Evolutionary conservation across 2,797 vertebrate genomes (phyloP).

Genomic region (Betta splendens): DNA sequence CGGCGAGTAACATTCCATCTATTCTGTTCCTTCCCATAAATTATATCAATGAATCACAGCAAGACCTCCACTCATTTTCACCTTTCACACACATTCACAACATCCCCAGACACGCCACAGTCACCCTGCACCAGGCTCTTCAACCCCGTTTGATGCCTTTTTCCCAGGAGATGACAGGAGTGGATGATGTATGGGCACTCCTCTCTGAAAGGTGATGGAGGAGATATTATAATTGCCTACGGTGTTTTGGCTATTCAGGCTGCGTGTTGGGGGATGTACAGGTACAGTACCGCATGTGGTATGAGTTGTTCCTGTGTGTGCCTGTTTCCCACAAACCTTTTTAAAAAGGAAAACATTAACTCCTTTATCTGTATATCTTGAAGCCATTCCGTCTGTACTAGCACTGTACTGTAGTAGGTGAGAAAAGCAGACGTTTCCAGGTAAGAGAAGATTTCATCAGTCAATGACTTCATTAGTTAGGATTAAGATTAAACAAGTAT

Average conservation of each 20-base stretch:
- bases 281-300: too few species aligned
- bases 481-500: too few species aligned
- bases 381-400: too few species aligned
- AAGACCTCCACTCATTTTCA: slow-evolving; percentile 1
- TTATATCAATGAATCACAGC: background rate
- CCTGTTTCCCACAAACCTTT: too few species aligned
- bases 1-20: background rate
- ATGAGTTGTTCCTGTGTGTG: too few species aligned
- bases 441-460: too few species aligned
- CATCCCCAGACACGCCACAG: background rate
- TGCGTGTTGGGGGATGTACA: background rate
- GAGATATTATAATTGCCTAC: slow-evolving; percentile 28
- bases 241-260: slow-evolving; percentile 16
- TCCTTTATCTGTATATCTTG: too few species aligned
- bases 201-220: slow-evolving; percentile 20
- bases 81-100: slow-evolving; percentile 15
- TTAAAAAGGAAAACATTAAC: too few species aligned
- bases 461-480: too few species aligned
- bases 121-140: slow-evolving; percentile 38
- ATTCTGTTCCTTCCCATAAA: too few species aligned
- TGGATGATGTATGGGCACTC: slow-evolving; percentile 10
- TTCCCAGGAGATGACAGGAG: slow-evolving; percentile 29
- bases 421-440: too few species aligned
- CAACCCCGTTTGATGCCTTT: slow-evolving; percentile 14
- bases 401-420: too few species aligned